Base-by-base conservation (phyloP, 2,888 invertebrate species). In the Epirrhoe alternata region DNA sequence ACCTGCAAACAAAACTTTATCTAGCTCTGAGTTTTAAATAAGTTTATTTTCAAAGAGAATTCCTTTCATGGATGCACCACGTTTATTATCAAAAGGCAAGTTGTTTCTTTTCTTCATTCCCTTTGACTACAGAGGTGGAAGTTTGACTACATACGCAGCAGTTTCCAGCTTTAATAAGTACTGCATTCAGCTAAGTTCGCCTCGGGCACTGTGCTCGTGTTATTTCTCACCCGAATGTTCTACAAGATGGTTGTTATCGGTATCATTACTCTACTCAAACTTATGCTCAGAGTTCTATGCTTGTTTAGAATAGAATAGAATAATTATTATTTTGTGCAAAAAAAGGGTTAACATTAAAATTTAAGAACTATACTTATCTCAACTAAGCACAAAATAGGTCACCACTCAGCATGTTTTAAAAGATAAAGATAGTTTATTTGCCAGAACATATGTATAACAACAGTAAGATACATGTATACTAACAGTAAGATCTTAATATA, bases 161-260 rank as follows among this genome's bases (percentile, higher is more conserved):
- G 24, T 24, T 47, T 47, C 7, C 14, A 14, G 47, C 47, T 47
- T 14, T 47, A 47, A 47, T 30, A 42, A 51, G 51, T 51, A 59
- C 30, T 51, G 51, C 59, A 30, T 38, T 51, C 24, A 24, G 35
- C 17, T 30, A 42, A 59, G 51, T 59, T 59, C 8, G 38, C 58
- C 58, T 31, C 35, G 14, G 59, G 59, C 38, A 51, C 51, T 14
- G 33, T 0, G 24, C 38, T 51, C 42, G 60, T 61, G 31, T 33
- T 53, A 53, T 45, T 61, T 47, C 16, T 24, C 12, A 10, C 38
- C n/a, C 14, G 16, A 12, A 42, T 42, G 42, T 59, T 59, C 59
- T 52, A 42, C 59, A 52, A 52, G 60, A 45, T 30, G 17, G 52
- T 59, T 59, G 52, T 60, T 52, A 51, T 58, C 49, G 12, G 42